phyloP scores from a whole-genome alignment of 1,140 invertebrate genomes.

The Lamellibrachia luymesi region DNA sequence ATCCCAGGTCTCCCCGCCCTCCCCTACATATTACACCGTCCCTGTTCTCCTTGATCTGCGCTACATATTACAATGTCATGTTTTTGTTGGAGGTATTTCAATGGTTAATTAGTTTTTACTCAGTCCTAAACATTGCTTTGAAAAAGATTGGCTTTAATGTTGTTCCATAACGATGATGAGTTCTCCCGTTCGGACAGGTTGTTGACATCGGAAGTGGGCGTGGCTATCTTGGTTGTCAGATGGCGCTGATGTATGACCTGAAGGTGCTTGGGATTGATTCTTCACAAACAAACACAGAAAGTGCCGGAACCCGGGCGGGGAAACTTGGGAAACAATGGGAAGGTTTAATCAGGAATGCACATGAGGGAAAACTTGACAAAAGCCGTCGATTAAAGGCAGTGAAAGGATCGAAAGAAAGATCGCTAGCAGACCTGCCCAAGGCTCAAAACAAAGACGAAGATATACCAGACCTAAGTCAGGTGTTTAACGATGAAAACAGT shows the following conservation, averaged over 20 bases:
- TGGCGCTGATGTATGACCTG: slow-evolving; percentile 68
- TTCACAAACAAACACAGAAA: slow-evolving; percentile 64
- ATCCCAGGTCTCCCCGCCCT: too few species aligned
- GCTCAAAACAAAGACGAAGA: neutral
- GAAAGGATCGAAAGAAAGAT: slow-evolving; percentile 3
- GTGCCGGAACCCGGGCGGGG: slow-evolving; percentile 63
- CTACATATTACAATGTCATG: too few species aligned
- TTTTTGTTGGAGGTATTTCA: too few species aligned
- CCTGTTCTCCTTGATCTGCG: too few species aligned
- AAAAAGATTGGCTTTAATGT: too few species aligned
- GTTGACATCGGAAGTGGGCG: slow-evolving; percentile 85
- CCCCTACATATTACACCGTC: too few species aligned
- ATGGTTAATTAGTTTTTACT: too few species aligned
- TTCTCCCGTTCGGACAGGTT: slow-evolving; percentile 50
- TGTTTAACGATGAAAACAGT: neutral
- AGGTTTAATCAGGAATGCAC: slow-evolving; percentile 33
- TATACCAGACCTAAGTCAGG: neutral
- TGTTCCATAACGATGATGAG: too few species aligned
- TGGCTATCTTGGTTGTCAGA: slow-evolving; percentile 75
- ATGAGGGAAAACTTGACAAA: slow-evolving; percentile 26
- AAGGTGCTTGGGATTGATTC: slow-evolving; percentile 79
- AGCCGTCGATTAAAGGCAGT: neutral
- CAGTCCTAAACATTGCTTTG: too few species aligned
- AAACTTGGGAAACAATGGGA: slow-evolving; percentile 58
- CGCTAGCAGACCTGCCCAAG: neutral